Evolutionary conservation across 2,888 invertebrate species (phyloP), one percentile per base, ranked within the genome.

Genomic region (Coecobrya sp.): DNA sequence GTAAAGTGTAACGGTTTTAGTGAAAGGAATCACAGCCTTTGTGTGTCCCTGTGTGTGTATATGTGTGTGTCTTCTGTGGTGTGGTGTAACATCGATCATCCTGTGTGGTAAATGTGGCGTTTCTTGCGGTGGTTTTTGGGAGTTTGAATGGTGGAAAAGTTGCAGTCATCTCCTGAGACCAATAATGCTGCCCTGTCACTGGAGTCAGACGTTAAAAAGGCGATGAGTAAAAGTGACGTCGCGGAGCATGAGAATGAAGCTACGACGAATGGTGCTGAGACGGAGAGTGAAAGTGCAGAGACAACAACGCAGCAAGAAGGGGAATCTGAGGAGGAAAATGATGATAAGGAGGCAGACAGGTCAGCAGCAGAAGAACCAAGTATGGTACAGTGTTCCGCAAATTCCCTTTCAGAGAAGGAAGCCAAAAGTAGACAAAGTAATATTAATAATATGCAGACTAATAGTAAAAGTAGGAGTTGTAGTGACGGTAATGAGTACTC

Each of bases 71-170:
- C 62, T 62, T 11, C 0, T 22, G 62, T 25, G 62, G 25, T 8
- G 19, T 55, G 55, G 62, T 62, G 16, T 8, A 27, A 25, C 62
- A 30, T 30, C 30, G 30, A 30, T 16, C 30, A 68, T 68, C 68
- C n/a, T 3, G 7, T 25, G 11, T 70, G 27, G 73, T n/a, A 25
- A n/a, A 76, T 49, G 79, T 79, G 55, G 25, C 22, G 13, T 55
- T 79, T 49, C 22, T 76, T 65, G 42, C 30, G 25, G 55, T 55
- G 22, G 59, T 65, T 5, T 2, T 55, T 36, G 36, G 36, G 76
- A 76, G 36, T 81, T 91, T 86, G 86, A 73, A 92, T 92, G 92
- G 92, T 92, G 36, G 92, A 92, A 87, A 89, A 89, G 42, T 86
- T 92, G 86, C 81, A 81, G 85, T 42, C 42, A 30, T 85, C 85